These are phyloP conservation scores for Adelges cooleyi DNA, from an alignment of 1,140 invertebrate species.

Conservation along the genomic window DNA sequence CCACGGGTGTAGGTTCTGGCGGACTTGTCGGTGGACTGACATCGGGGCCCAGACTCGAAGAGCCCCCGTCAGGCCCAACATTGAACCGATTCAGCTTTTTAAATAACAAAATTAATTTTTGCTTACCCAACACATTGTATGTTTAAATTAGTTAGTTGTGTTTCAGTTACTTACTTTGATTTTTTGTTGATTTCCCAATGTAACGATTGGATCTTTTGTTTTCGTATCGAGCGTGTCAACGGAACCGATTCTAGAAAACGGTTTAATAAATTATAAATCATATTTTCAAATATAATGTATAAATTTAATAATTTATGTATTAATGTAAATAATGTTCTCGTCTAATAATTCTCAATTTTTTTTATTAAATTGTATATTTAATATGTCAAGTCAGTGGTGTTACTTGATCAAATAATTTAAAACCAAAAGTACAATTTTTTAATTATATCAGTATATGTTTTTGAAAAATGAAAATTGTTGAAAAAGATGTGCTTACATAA, in stretches of 20 bases:
- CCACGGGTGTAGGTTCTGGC: slow-evolving; percentile 32
- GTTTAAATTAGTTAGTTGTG: too few relatives aligned
- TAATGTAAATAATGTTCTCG: too few relatives aligned
- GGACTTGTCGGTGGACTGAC: slow-evolving; percentile 26
- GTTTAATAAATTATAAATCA: neutral
- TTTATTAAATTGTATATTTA: too few relatives aligned
- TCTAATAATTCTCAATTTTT: too few relatives aligned
- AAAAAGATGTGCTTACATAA: too few relatives aligned
- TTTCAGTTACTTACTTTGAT: neutral
- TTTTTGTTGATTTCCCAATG: neutral
- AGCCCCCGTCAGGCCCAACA: slow-evolving; percentile 22
- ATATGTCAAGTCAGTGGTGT: too few relatives aligned
- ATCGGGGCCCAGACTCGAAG: slow-evolving; percentile 28
- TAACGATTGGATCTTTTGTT: neutral
- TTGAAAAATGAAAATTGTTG: too few relatives aligned
- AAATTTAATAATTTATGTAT: too few relatives aligned
- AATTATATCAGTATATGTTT: too few relatives aligned
- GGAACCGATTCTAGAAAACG: neutral
- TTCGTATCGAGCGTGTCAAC: neutral
- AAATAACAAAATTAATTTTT: neutral
- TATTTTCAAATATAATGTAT: neutral
- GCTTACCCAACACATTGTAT: too few relatives aligned
- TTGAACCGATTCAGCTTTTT: slow-evolving; percentile 21
- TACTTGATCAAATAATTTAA: too few relatives aligned
- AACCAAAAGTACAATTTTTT: too few relatives aligned